phyloP scores from a whole-genome alignment of 2,113 vertebrate species.

The Lontra canadensis region DNA sequence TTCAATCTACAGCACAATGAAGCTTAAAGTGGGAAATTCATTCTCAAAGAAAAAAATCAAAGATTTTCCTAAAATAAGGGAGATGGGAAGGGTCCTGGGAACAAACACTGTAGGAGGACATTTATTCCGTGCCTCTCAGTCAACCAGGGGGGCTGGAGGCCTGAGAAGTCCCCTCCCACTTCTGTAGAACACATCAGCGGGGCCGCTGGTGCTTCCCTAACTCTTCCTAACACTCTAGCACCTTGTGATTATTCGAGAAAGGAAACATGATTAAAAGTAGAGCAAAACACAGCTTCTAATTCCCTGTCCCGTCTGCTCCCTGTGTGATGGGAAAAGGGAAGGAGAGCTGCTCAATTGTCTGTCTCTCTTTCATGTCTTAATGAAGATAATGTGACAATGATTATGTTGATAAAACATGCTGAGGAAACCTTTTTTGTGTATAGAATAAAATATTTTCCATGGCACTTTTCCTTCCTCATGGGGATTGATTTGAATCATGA shows the following conservation, averaged over 20 bases:
- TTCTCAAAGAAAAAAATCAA: neutral
- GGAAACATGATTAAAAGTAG: neutral
- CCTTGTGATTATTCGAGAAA: neutral
- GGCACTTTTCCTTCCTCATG: slow-evolving; percentile 5
- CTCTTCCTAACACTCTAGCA: neutral
- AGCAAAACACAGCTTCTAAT: neutral
- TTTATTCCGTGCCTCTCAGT: neutral
- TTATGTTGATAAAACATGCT: slow-evolving; percentile 61
- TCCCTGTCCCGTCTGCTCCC: neutral
- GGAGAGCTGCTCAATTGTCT: neutral
- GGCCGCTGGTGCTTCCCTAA: neutral
- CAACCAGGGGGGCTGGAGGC: rapidly evolving
- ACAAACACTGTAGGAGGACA: neutral
- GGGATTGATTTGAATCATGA: neutral
- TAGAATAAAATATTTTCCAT: slow-evolving; percentile 46
- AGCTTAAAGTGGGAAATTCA: neutral
- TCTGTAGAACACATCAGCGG: neutral
- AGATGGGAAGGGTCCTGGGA: too few species aligned
- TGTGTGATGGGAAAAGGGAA: neutral
- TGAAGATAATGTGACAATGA: slow-evolving; percentile 57
- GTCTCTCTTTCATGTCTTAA: slow-evolving; percentile 34
- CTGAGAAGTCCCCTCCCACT: rapidly evolving
- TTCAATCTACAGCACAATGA: neutral
- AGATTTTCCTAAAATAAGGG: neutral
- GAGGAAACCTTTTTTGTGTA: slow-evolving; percentile 34